Conservation (phyloP, 2,797 vertebrate species). For the Lepus townsendii region DNA sequence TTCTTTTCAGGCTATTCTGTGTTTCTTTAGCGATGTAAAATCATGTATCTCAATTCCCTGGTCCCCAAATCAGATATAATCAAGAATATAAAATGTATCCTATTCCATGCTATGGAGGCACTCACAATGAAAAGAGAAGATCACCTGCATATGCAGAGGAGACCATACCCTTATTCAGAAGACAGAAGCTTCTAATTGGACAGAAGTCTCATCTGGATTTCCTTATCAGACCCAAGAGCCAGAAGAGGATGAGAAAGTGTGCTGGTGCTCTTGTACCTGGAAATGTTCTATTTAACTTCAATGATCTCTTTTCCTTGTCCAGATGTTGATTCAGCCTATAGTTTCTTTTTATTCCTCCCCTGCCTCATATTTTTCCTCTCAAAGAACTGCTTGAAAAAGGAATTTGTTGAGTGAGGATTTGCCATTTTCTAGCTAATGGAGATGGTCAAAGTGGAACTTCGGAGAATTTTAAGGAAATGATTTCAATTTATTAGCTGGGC, state of each 20-base stretch:
- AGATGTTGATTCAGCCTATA: background rate
- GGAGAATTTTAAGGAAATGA: background rate
- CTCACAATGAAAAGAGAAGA: background rate
- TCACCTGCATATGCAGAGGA: background rate
- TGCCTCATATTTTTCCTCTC: background rate
- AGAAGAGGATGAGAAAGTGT: background rate
- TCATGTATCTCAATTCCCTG: background rate
- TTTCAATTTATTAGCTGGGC: background rate
- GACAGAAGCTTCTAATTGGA: background rate
- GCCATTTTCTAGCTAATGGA: background rate
- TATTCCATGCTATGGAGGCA: background rate
- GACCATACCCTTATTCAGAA: background rate
- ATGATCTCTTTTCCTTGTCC: background rate
- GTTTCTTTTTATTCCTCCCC: background rate
- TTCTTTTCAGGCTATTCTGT: background rate
- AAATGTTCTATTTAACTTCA: conserved; percentile 66
- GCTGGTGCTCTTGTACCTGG: conserved; percentile 47
- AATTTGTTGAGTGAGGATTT: background rate
- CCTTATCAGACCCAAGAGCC: background rate
- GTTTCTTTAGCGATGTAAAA: conserved; percentile 40
- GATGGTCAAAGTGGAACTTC: background rate
- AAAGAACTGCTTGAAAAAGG: background rate
- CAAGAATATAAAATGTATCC: conserved; percentile 51
- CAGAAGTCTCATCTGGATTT: background rate
- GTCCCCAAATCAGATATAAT: background rate